Conservation (phyloP, 2,113 vertebrate genomes). For the Phaethon lepturus region DNA sequence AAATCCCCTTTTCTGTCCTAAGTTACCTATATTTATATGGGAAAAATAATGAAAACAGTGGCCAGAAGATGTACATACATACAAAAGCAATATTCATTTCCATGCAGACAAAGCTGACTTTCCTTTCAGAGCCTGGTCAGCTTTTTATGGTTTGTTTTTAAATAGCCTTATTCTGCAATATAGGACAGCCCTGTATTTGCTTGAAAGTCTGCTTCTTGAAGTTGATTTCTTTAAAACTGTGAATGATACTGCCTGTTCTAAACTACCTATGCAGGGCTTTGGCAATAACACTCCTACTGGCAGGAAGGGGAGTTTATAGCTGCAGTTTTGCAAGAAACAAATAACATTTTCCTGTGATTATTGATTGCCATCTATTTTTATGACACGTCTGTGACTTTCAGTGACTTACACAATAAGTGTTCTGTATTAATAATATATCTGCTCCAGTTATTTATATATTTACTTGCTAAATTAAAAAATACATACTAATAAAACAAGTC, state of each 20-base stretch:
- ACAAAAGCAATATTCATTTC: neutral
- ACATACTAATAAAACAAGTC: neutral
- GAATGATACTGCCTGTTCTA: neutral
- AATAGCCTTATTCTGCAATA: neutral
- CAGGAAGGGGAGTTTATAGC: slow-evolving; percentile 11
- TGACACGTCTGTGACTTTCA: slow-evolving; percentile 43
- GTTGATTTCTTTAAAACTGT: slow-evolving; percentile 1
- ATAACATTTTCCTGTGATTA: slow-evolving; percentile 40
- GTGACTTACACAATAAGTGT: neutral
- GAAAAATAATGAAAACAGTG: neutral
- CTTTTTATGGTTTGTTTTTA: slow-evolving; percentile 16
- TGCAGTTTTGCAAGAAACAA: slow-evolving; percentile 52
- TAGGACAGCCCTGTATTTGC: neutral
- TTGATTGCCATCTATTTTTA: slow-evolving; percentile 57
- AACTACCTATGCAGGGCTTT: neutral
- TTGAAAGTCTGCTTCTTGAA: slow-evolving; percentile 4
- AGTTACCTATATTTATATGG: neutral
- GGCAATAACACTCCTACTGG: neutral
- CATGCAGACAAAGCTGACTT: neutral
- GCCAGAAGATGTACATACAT: neutral
- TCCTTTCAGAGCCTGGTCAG: neutral
- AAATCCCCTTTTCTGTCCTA: neutral
- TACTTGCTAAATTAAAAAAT: slow-evolving; percentile 43
- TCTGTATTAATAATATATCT: slow-evolving; percentile 15
- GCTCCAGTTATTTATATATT: slow-evolving; percentile 13